Percentiles rank a stretch among this genome's conserved stretches.
phyloP scores from a whole-genome alignment of 2,888 invertebrate genomes.

The Ectemnius lituratus region DNA sequence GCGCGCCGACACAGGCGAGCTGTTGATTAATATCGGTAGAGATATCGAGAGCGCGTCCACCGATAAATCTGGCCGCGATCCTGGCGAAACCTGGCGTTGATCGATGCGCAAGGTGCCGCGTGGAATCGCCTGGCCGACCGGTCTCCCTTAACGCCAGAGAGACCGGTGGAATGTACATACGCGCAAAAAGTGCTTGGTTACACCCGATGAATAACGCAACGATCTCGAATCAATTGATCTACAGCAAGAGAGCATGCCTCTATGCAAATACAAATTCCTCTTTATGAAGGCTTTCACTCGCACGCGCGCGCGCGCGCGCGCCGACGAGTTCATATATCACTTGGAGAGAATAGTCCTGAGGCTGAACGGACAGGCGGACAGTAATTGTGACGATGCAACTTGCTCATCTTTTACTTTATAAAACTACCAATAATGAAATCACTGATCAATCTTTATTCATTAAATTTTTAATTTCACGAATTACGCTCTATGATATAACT shows the following conservation, averaged over 20 bases:
- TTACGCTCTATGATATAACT: neutral
- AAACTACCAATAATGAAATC: neutral
- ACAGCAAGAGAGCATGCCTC: neutral
- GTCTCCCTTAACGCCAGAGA: neutral
- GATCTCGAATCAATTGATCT: neutral
- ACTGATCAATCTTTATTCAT: neutral
- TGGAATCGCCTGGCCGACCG: neutral
- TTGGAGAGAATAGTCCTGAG: neutral
- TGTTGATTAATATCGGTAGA: neutral
- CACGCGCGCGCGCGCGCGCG: neutral
- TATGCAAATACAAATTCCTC: slow-evolving; percentile 5
- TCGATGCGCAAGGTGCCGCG: slow-evolving; percentile 1
- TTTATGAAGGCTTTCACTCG: neutral
- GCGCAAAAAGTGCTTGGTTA: slow-evolving; percentile 7
- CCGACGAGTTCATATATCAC: neutral
- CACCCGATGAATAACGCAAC: slow-evolving; percentile 5
- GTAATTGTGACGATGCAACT: neutral
- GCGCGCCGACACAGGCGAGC: neutral
- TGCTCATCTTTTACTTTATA: neutral
- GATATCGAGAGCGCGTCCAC: neutral
- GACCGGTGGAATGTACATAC: neutral
- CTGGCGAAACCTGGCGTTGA: slow-evolving; percentile 1
- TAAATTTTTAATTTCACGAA: neutral
- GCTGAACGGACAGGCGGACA: neutral
- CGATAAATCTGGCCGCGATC: slow-evolving; percentile 5